Evolutionary conservation across 2,888 invertebrate genomes (phyloP).

Genomic region (Drosophila birchii): DNA sequence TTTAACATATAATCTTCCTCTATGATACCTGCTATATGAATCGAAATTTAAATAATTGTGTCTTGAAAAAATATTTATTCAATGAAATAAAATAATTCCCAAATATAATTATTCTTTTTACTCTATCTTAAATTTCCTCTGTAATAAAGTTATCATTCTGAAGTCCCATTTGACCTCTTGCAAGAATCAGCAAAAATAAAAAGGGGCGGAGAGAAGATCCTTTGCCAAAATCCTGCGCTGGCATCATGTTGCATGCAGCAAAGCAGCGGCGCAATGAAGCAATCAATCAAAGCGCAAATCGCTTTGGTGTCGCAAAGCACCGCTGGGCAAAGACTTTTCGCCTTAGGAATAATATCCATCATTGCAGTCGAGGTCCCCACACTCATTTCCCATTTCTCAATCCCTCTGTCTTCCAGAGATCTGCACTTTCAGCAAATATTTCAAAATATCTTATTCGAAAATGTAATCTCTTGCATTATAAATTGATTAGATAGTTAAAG

Average conservation of each 20-base stretch:
- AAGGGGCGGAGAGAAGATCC: constrained; percentile 19
- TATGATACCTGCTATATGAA: too few relatives aligned
- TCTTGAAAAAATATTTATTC: background rate
- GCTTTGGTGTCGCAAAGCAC: constrained; percentile 81
- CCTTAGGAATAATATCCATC: constrained; percentile 81
- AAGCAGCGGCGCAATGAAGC: constrained; percentile 68
- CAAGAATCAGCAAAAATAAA: constrained; percentile 25
- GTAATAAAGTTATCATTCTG: background rate
- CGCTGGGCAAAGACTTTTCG: constrained; percentile 81
- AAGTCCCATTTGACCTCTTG: background rate
- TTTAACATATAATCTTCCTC: too few relatives aligned
- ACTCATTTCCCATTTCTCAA: constrained; percentile 19
- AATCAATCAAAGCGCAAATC: constrained; percentile 78
- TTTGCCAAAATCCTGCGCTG: constrained; percentile 71
- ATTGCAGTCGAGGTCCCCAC: constrained; percentile 61
- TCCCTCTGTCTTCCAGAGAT: background rate
- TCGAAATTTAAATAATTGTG: too few relatives aligned
- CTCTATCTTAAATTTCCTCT: too few relatives aligned
- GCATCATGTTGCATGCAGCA: constrained; percentile 60
- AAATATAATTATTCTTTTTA: too few relatives aligned
- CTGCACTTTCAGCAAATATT: constrained; percentile 1
- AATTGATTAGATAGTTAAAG: too few relatives aligned
- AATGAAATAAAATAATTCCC: too few relatives aligned
- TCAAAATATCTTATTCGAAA: background rate
- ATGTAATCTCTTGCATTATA: too few relatives aligned